Evolutionary conservation across 2,888 invertebrate genomes (phyloP).

Genomic region (Luperina testacea): DNA sequence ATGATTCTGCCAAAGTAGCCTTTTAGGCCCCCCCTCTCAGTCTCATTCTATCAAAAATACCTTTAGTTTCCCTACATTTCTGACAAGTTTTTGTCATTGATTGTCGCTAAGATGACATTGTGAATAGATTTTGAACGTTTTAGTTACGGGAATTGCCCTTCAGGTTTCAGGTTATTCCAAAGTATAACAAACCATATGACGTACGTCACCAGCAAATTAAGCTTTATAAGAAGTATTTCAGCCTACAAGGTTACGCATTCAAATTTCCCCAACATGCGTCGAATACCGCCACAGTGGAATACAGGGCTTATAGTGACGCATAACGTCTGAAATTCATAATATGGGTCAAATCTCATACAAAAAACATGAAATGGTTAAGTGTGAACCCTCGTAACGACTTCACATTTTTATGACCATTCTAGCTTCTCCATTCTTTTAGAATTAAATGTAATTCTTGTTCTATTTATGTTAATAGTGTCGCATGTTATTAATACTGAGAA

Average conservation of each 20-base stretch:
- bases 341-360: conserved; percentile 53
- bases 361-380: conserved; percentile 65
- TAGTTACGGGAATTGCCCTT: not conserved
- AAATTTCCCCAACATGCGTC: conserved; percentile 25
- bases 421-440: conserved; percentile 15
- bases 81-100: too few relatives aligned
- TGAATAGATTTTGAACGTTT: not conserved
- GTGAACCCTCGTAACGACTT: conserved; percentile 37
- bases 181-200: conserved; percentile 18
- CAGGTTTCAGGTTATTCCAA: conserved; percentile 9
- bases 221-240: conserved; percentile 19
- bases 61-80: too few relatives aligned
- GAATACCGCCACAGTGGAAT: conserved; percentile 43
- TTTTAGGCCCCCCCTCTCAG: too few relatives aligned
- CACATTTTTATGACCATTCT: conserved; percentile 24
- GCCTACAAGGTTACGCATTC: conserved; percentile 32
- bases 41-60: too few relatives aligned
- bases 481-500: not conserved
- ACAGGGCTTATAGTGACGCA: conserved; percentile 54
- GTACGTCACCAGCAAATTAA: conserved; percentile 15
- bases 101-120: too few relatives aligned
- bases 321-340: conserved; percentile 44
- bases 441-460: conserved; percentile 23
- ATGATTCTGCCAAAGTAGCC: too few relatives aligned
- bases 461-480: conserved; percentile 8